Evolutionary conservation across 2,888 invertebrate genomes (phyloP), one percentile per base, ranked within the genome.

Genomic region (Xylophagus ater): DNA sequence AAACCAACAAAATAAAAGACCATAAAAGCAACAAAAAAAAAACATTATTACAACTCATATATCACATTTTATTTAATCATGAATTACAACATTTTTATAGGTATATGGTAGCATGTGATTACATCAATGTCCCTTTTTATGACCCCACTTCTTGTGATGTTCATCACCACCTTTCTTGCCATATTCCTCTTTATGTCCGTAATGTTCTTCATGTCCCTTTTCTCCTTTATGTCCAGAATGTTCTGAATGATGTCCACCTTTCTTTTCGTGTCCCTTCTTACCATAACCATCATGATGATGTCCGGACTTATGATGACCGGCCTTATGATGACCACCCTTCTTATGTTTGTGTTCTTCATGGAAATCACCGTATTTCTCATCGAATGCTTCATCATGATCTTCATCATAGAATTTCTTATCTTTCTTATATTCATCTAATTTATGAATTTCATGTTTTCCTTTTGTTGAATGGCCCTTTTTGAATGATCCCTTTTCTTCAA

Each of bases 331-430:
- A 5, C 82, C 81, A 41, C 86, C 87, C 65, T 86, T 81, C 64
- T 85, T 81, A 64, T 82, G 79, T 17, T 78, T 81, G 51, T 83
- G 80, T 54, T 78, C 80, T 57, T 86, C 81, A 55, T 85, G 81
- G 60, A 76, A 78, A 23, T 74, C 81, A 45, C 84, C 86, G 55
- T 86, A 82, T 54, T 85, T 83, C 56, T 82, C 81, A 59, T 85
- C 82, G 51, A 81, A 81, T 0, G 80, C 85, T 29, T 78, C 77
- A 53, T 83, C 83, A 50, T 86, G 84, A 53, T 84, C 79, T 62
- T 86, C 86, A 51, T 87, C 86, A 60, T 78, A 85, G 74, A 83
- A 86, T 55, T 84, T 78, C 56, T 87, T 86, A 54, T 86, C 81
- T 60, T 87, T 87, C 58, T 85, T 83, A 64, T 76, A 84, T 62